phyloP scores from a whole-genome alignment of 2,888 invertebrate species.

The Drosophila monieri region DNA sequence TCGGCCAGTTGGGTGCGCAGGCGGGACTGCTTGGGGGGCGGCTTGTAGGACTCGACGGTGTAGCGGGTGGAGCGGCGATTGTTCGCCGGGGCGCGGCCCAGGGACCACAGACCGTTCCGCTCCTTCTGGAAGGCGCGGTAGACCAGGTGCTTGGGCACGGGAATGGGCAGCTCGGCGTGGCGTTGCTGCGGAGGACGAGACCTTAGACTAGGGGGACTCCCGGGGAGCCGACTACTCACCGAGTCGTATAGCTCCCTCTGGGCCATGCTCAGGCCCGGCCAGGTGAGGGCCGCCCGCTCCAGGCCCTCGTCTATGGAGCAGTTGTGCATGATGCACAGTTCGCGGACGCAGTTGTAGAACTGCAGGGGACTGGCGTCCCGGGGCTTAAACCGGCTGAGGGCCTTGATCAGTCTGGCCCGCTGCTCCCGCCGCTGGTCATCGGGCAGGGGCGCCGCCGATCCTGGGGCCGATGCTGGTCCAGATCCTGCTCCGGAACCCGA shows the following conservation, averaged over 20 bases:
- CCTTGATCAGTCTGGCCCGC: constrained; percentile 14
- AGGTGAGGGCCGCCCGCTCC: constrained; percentile 42
- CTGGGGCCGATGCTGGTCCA: neutral
- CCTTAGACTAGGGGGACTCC: too few relatives aligned
- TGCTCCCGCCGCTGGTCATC: constrained; percentile 13
- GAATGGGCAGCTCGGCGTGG: constrained; percentile 65
- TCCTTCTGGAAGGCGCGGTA: constrained; percentile 65
- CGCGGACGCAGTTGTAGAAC: constrained; percentile 64
- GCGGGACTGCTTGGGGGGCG: constrained; percentile 42
- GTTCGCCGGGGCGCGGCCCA: constrained; percentile 32
- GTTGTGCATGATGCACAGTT: constrained; percentile 65
- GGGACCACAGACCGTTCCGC: constrained; percentile 58
- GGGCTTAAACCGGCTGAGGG: constrained; percentile 24
- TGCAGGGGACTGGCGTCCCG: constrained; percentile 53
- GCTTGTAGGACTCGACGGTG: constrained; percentile 54
- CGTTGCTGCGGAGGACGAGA: constrained; percentile 31
- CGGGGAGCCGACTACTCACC: constrained; percentile 47
- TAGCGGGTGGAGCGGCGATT: constrained; percentile 39
- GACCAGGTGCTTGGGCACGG: constrained; percentile 56
- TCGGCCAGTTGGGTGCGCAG: constrained; percentile 9
- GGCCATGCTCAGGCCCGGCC: constrained; percentile 38
- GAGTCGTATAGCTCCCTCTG: constrained; percentile 58
- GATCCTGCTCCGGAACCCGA: neutral
- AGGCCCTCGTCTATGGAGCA: constrained; percentile 70
- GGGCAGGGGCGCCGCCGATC: too few relatives aligned